These are phyloP conservation scores for Ctenicera cuprea DNA, from an alignment of 2,888 invertebrate species.

Conservation along the genomic window DNA sequence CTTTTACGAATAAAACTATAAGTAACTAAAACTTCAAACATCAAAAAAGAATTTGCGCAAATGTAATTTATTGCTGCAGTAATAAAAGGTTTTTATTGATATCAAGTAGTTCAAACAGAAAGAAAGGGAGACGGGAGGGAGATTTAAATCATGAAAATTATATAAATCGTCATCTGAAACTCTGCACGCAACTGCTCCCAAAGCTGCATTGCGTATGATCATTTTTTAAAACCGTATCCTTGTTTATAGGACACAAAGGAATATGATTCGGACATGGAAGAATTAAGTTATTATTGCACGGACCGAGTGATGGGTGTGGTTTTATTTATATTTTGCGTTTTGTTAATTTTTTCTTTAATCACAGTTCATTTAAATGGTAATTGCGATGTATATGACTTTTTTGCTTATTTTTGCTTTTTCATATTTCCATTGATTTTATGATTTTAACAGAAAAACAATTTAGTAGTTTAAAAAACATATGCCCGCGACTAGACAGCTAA, in stretches of 20 bases:
- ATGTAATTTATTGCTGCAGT: neutral
- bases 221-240: constrained; percentile 44
- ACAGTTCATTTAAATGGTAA: too few relatives aligned
- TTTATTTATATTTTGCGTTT: too few relatives aligned
- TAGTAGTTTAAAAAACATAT: too few relatives aligned
- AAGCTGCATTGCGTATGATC: constrained; percentile 46
- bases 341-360: too few relatives aligned
- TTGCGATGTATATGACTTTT: too few relatives aligned
- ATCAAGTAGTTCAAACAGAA: neutral
- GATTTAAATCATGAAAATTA: constrained; percentile 42
- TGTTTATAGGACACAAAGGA: constrained; percentile 43
- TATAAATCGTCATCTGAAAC: constrained; percentile 41
- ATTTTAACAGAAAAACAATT: too few relatives aligned
- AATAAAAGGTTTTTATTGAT: constrained; percentile 10
- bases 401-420: too few relatives aligned
- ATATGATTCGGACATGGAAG: constrained; percentile 37
- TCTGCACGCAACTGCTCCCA: constrained; percentile 46
- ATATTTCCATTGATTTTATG: too few relatives aligned
- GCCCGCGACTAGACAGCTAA: too few relatives aligned
- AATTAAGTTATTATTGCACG: constrained; percentile 30
- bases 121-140: neutral
- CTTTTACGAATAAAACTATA: too few relatives aligned
- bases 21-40: neutral
- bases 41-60: neutral
- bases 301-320: neutral